A percentile compares a stretch with the other conserved stretches of the same genome.
Conservation (phyloP, 2,888 invertebrate genomes). For the Cheilosia urbana region DNA sequence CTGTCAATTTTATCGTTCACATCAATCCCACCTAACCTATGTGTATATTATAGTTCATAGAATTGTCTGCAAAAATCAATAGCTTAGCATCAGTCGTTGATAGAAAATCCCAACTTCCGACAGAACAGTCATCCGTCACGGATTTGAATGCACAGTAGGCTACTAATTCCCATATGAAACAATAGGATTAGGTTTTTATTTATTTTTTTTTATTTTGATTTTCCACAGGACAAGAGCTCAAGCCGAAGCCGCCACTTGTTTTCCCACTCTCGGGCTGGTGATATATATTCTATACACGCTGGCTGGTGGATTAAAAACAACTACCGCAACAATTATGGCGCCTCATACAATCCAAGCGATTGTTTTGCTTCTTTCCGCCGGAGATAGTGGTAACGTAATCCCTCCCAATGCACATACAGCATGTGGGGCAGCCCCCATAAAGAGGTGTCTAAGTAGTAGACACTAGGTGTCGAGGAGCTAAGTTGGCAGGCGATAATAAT, state of each 20-base stretch:
- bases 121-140: conserved; percentile 24
- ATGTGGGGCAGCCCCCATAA: conserved; percentile 30
- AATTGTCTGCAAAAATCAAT: too few species aligned
- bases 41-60: too few species aligned
- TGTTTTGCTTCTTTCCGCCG: conserved; percentile 34
- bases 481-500: conserved; percentile 47
- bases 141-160: conserved; percentile 26
- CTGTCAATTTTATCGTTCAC: too few species aligned
- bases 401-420: conserved; percentile 27
- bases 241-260: conserved; percentile 36
- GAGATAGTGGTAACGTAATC: conserved; percentile 37
- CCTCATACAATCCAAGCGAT: conserved; percentile 54
- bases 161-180: conserved; percentile 42
- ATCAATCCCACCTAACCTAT: too few species aligned
- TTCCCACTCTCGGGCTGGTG: conserved; percentile 30
- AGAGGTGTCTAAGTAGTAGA: conserved; percentile 28
- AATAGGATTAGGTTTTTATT: conserved; percentile 28
- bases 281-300: not conserved
- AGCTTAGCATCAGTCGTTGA: too few species aligned
- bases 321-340: conserved; percentile 59
- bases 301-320: conserved; percentile 35
- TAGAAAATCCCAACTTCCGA: conserved; percentile 19
- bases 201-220: conserved; percentile 12
- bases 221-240: not conserved
- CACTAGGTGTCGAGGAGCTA: conserved; percentile 49